Evolutionary conservation across 2,888 invertebrate genomes (phyloP).

Genomic region (Synanthedon myopaeformis): DNA sequence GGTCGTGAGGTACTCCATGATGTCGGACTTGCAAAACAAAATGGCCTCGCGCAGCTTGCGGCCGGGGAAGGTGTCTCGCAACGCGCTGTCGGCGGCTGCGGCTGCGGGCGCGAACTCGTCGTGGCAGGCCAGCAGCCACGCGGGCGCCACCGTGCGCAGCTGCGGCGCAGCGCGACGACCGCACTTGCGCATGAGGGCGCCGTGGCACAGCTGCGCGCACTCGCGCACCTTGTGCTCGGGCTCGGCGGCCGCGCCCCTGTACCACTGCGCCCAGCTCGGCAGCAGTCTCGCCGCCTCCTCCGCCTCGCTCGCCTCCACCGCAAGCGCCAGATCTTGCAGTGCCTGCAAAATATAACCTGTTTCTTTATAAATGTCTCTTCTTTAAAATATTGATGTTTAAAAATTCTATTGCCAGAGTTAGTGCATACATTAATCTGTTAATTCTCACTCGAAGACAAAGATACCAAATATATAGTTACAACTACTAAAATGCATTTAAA

Average conservation of each 20-base stretch:
- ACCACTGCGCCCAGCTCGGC: slow-evolving; percentile 87
- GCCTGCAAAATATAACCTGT: slow-evolving; percentile 63
- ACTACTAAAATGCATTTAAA: no score
- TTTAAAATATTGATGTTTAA: no score
- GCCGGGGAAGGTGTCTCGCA: slow-evolving; percentile 13
- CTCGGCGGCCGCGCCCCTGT: slow-evolving; percentile 81
- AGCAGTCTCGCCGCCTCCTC: slow-evolving; percentile 79
- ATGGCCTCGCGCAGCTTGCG: no score
- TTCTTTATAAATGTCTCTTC: no score
- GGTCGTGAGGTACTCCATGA: no score
- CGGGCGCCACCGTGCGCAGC: slow-evolving; percentile 35
- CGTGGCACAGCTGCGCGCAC: slow-evolving; percentile 75
- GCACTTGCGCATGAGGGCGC: slow-evolving; percentile 70
- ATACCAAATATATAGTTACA: no score
- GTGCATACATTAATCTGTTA: no score
- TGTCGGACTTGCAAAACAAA: no score
- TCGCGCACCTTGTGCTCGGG: slow-evolving; percentile 87
- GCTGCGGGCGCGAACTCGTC: slow-evolving; percentile 1
- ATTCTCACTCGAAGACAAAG: no score
- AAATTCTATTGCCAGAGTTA: no score
- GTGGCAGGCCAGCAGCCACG: slow-evolving; percentile 11
- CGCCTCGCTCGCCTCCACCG: slow-evolving; percentile 74
- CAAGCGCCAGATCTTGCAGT: slow-evolving; percentile 81
- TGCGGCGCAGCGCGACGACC: slow-evolving; percentile 84
- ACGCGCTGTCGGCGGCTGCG: slow-evolving; percentile 11